Evolutionary conservation across 2,888 invertebrate genomes (phyloP), one percentile per base, ranked within the genome.

Genomic region (Tortrix viridana): DNA sequence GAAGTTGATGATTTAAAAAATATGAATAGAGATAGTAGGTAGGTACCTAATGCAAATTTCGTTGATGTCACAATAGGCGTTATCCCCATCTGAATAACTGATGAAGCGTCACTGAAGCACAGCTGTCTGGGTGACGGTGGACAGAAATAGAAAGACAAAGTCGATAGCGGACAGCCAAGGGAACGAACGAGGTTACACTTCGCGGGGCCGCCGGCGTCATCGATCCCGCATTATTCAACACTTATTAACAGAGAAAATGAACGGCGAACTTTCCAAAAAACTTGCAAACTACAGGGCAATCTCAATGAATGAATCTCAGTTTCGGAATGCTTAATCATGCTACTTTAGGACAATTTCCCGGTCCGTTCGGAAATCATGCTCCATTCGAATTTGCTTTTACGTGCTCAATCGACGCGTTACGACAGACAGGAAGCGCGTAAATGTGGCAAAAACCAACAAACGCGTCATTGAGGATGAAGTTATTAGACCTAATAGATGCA

Each of bases 141-240:
- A 76, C 80, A 74, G 78, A 84, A 83, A 83, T 84, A 82, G 82
- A 83, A 77, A 67, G 73, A 81, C 81, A 81, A 77, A 69, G 73
- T 82, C 81, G 79, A 83, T 83, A 82, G 70, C 58, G 68, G 59
- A 67, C 38, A 53, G 53, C 53, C 74, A 73, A 71, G 67, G 72
- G 69, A 68, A 70, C 65, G 32, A 32, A 44, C 59, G 60, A 60
- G 60, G 60, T 48, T 41, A 48, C 48, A 23, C 59, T 59, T 19
- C 44, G 32, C 44, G 26, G 44, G 53, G 52, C 57, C 41, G 26
- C 43, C 22, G 49, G 52, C 53, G 37, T 32, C 52, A 56, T 58
- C 53, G 57, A 58, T 32, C n/a, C 32, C 58, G 43, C 63, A 63
- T 63, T 63, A 63, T 63, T 63, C 63, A 63, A 48, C 46, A 47